Base-by-base conservation (phyloP, 2,113 vertebrate genomes). In the Sciurus niger region DNA sequence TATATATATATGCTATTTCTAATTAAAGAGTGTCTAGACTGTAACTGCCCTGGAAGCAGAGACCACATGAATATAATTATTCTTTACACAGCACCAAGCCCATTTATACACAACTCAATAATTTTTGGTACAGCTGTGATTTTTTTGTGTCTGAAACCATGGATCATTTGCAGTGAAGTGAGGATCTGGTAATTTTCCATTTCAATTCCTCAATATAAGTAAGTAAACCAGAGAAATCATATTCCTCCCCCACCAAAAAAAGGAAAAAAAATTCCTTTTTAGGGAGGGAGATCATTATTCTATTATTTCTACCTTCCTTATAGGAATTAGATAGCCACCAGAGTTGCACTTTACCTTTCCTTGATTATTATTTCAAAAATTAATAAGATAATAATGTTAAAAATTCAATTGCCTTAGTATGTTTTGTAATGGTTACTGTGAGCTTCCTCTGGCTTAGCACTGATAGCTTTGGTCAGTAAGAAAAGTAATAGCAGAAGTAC, bases 401-500 rank as follows among this genome's bases (percentile, higher is more conserved):
- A 95, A 89, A 93, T 86, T 68, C 20, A 89, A 37, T 84, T 79
- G 43, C n/a, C 48, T 93, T 84, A 60, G 34, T 84, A 24, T 73
- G 40, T 85, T 82, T 89, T 22, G 53, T 76, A 74, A 68, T 37
- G 34, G 7, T 72, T 78, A 22, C 18, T 51, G 5, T 63, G n/a
- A 79, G 24, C n/a, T 72, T 93, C 90, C 37, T 79, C 34, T 67
- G 55, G 84, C 17, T 25, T 89, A 72, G 34, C 22, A 67, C n/a
- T 68, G 53, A 82, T 78, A 94, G 73, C 43, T 94, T 94, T 40
- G 14, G 76, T 84, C 86, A 78, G 84, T 92, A 90, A 48, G 34
- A 91, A 96, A 94, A 87, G 95, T 80, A 91, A 70, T 96, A 97
- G 97, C 94, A 70, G 96, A 60, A 90, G 67, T 74, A 92, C 82